Evolutionary conservation across 2,888 invertebrate genomes (phyloP).

Genomic region (Pelosia muscerda): DNA sequence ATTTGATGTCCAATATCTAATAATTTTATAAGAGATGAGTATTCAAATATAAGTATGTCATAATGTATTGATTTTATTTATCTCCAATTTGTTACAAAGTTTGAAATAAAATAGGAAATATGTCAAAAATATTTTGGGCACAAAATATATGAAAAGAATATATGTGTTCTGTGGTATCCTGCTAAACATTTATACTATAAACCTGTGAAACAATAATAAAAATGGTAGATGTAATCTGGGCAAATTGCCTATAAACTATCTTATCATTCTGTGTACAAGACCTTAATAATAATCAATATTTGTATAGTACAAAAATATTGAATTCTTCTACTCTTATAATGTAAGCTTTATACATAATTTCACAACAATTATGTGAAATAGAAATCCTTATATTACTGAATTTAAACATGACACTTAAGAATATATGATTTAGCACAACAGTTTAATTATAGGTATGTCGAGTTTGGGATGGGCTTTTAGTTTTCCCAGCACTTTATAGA

Average conservation of each 20-base stretch:
- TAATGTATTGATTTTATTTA: neutral
- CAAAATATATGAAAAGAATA: neutral
- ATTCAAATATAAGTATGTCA: constrained; percentile 2
- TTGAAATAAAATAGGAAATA: neutral
- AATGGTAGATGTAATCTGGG: neutral
- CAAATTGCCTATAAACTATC: neutral
- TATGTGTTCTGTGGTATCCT: neutral
- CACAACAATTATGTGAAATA: neutral
- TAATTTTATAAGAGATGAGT: neutral
- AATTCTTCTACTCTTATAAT: neutral
- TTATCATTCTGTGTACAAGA: neutral
- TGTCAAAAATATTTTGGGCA: neutral
- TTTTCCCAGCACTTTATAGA: neutral
- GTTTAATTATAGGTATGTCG: neutral
- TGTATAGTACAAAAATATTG: constrained; percentile 14
- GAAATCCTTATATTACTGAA: neutral
- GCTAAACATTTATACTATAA: neutral
- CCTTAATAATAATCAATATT: neutral
- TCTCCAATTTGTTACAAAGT: neutral
- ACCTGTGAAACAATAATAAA: neutral
- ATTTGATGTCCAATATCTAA: neutral
- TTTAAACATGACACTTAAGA: constrained; percentile 3
- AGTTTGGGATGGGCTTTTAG: neutral
- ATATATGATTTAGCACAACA: constrained; percentile 20
- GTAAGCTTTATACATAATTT: constrained; percentile 12